These are phyloP conservation scores for Macrotis lagotis DNA, from an alignment of 2,113 vertebrate genomes.

Conservation along the genomic window DNA sequence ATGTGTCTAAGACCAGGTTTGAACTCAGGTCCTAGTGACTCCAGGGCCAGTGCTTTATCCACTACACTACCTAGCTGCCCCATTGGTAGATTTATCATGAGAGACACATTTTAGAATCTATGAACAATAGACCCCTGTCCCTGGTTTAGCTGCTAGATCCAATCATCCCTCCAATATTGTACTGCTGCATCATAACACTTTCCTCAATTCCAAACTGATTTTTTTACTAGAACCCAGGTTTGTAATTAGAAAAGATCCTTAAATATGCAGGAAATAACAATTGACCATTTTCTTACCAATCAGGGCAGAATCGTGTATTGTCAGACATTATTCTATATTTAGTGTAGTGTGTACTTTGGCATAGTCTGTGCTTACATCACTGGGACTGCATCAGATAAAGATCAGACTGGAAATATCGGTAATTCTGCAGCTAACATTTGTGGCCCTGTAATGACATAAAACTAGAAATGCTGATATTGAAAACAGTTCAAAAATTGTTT, in stretches of 20 bases:
- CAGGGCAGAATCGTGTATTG: neutral
- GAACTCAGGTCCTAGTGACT: too few relatives aligned
- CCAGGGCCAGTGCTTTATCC: too few relatives aligned
- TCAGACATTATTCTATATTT: neutral
- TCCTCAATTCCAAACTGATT: neutral
- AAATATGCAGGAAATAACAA: neutral
- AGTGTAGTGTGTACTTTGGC: neutral
- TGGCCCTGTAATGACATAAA: neutral
- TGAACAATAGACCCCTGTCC: neutral
- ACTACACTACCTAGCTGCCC: too few relatives aligned
- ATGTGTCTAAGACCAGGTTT: too few relatives aligned
- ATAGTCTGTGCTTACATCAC: neutral
- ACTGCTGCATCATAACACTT: neutral
- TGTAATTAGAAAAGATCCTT: neutral
- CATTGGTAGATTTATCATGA: neutral
- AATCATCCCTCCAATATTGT: neutral
- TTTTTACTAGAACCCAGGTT: neutral
- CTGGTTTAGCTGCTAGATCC: neutral
- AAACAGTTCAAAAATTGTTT: neutral
- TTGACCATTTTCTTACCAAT: neutral
- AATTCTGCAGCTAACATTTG: neutral
- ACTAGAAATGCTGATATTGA: neutral
- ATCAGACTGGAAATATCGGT: neutral
- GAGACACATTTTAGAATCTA: neutral
- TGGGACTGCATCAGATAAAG: neutral